Conservation (phyloP, 1,140 invertebrate genomes). For the Brachionus plicatilis region DNA sequence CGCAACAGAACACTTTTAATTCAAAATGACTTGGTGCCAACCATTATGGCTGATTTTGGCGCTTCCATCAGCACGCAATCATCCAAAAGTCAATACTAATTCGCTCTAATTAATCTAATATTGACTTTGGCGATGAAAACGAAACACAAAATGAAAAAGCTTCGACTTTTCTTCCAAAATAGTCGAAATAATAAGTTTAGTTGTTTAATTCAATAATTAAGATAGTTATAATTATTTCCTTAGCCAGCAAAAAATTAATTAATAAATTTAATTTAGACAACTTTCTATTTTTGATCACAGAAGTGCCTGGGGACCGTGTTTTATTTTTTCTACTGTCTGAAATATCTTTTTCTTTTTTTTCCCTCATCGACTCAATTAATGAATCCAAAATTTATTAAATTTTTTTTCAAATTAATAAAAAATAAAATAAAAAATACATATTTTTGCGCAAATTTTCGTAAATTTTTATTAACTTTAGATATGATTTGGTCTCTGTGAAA, state of each 20-base stretch:
- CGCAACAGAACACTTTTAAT: background rate
- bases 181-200: conserved; percentile 23
- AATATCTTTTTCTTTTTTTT: background rate
- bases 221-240: conserved; percentile 29
- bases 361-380: background rate
- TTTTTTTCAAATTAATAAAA: no score
- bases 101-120: background rate
- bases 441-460: no score
- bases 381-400: no score
- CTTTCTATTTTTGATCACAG: background rate
- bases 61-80: background rate
- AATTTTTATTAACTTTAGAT: no score
- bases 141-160: background rate
- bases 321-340: background rate
- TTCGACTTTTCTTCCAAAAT: background rate
- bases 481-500: no score
- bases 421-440: no score
- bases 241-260: conserved; percentile 24
- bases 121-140: background rate
- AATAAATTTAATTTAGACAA: conserved; percentile 22
- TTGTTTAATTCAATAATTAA: conserved; percentile 11
- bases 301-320: background rate
- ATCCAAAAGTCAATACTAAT: background rate
- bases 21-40: background rate
- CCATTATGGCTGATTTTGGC: background rate